Evolutionary conservation across 2,888 invertebrate species (phyloP), one percentile per base, ranked within the genome.

Genomic region (Lasioglossum pauxillum): DNA sequence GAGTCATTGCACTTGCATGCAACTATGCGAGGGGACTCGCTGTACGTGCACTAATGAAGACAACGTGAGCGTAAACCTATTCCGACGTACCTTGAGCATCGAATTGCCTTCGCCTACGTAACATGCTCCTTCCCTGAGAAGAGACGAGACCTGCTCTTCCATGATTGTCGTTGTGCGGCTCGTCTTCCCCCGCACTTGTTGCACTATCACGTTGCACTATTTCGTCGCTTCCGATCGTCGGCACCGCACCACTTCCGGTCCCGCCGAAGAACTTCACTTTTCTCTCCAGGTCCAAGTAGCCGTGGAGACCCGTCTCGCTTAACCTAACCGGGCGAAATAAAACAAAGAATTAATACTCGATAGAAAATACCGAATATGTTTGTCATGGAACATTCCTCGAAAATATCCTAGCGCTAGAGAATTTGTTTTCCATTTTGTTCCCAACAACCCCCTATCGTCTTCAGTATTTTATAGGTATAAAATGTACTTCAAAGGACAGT

Each of bases 181-280:
- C 95, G 73, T 95, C 95, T 82, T 95, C 95, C 0, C 95, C 95
- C 5, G 95, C 95, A 84, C 95, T 95, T 7, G 95, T 95, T 16
- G 95, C 95, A 81, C 95, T 95, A 88, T 95, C 95, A 19, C 95
- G 94, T 85, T 95, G 95, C 80, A 95, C 90, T 16, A 94, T 91
- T 85, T 95, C 95, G 80, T 95, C 94, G 75, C 93, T 91, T 80
- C 93, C 92, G n/a, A 94, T 93, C 14, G 91, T 86, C 60, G 93
- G 85, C 35, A 93, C 87, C 8, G 91, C 83, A 71, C 93, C 90
- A 64, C 92, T 92, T 77, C 92, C 91, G 78, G 76, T 88, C 76
- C 93, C 92, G 46, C 93, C 93, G 80, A 95, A 94, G n/a, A 95
- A 91, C 80, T 95, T 94, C 3, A 95, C 94, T 78, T 94, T 93